These are phyloP conservation scores for Drosophila sordidula DNA, from an alignment of 2,888 invertebrate genomes.

Conservation along the genomic window DNA sequence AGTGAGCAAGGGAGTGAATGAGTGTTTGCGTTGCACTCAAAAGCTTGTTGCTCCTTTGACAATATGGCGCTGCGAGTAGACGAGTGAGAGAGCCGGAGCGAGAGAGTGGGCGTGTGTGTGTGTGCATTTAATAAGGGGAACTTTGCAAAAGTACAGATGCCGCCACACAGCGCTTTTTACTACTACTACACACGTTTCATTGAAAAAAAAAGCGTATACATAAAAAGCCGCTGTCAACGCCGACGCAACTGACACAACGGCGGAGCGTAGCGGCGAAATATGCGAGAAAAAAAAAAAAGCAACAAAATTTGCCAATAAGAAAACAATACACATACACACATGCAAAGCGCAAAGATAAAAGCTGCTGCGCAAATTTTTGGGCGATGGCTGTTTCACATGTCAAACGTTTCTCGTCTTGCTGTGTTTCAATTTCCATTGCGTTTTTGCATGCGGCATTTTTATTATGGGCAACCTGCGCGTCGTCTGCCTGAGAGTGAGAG, in stretches of 20 bases:
- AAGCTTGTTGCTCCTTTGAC: constrained; percentile 72
- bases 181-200: constrained; percentile 72
- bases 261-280: constrained; percentile 30
- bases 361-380: constrained; percentile 81
- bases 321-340: constrained; percentile 43
- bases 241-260: constrained; percentile 24
- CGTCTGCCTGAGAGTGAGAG: constrained; percentile 42
- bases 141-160: constrained; percentile 75
- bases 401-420: constrained; percentile 45
- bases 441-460: constrained; percentile 67
- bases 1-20: constrained; percentile 25
- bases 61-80: constrained; percentile 19
- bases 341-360: constrained; percentile 55
- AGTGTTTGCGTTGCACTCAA: constrained; percentile 70
- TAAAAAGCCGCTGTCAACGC: constrained; percentile 51
- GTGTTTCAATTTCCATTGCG: constrained; percentile 53
- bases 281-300: constrained; percentile 31
- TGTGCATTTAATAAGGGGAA: constrained; percentile 44
- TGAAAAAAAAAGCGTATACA: constrained; percentile 61
- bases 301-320: constrained; percentile 42
- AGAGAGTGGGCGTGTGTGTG: constrained; percentile 32
- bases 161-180: constrained; percentile 72
- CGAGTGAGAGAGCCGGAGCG: constrained; percentile 24
- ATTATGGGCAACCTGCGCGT: constrained; percentile 68
- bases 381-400: constrained; percentile 69